phyloP scores from a whole-genome alignment of 2,888 invertebrate genomes.

The Heliothis peltigera region DNA sequence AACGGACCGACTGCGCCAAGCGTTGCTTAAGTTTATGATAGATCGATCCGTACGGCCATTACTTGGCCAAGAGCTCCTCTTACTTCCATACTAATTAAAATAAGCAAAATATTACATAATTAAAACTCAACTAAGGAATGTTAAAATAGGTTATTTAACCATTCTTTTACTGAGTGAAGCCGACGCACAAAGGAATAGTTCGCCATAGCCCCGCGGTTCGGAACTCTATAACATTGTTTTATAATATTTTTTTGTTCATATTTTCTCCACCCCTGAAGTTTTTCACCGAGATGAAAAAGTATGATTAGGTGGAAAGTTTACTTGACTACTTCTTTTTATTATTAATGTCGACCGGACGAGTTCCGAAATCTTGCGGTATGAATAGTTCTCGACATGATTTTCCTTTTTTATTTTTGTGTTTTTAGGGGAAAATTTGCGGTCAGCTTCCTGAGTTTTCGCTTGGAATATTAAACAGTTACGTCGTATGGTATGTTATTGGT shows the following conservation, averaged over 20 bases:
- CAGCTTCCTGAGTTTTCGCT: not conserved
- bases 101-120: conserved; percentile 23
- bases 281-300: conserved; percentile 59
- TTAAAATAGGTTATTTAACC: conserved; percentile 37
- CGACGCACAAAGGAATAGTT: conserved; percentile 46
- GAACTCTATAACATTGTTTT: conserved; percentile 51
- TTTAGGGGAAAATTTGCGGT: not conserved
- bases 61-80: too few relatives aligned
- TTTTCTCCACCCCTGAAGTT: conserved; percentile 51
- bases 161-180: conserved; percentile 18
- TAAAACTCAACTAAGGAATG: conserved; percentile 28
- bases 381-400: conserved; percentile 56
- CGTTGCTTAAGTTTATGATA: too few relatives aligned
- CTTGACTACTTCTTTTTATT: conserved; percentile 58
- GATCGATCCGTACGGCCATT: too few relatives aligned
- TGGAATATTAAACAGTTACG: not conserved
- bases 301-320: conserved; percentile 63
- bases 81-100: not conserved
- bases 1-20: too few relatives aligned
- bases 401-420: conserved; percentile 39
- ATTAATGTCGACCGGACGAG: conserved; percentile 53
- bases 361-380: conserved; percentile 56
- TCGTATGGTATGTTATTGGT: not conserved
- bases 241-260: conserved; percentile 54
- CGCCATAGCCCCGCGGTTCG: conserved; percentile 16